Evolutionary conservation across 2,888 invertebrate species (phyloP), one percentile per base, ranked within the genome.

Genomic region (Ligdia adustata): DNA sequence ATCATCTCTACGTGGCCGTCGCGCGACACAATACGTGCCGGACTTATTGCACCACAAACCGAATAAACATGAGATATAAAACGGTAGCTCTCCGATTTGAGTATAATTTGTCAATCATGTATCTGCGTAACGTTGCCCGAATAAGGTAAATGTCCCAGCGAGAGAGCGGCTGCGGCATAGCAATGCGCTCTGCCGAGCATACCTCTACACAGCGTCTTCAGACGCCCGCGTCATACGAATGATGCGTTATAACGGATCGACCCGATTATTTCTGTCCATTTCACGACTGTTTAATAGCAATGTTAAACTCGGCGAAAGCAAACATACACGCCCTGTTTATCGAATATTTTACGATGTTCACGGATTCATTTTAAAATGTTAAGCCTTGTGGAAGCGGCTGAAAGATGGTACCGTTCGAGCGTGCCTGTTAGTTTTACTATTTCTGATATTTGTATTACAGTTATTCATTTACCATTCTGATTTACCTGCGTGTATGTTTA

Each of bases 261-360:
- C 82, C 85, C 80, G 88, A 88, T 90, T 90, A 89, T 89, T 89
- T 88, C 88, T 87, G 89, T 86, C 79, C 84, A 87, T 86, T 88
- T 87, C 89, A 88, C 74, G 87, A 86, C 89, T 89, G 89, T 88
- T 89, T 89, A 87, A 89, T 89, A 87, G 89, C 89, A 89, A 88
- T 87, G 89, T 87, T 86, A 83, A 86, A 86, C 79, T 84, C 83
- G 74, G 79, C 82, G 81, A 88, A 88, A 87, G 86, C 88, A 89
- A 88, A 89, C 87, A 89, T 68, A 84, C 77, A 76, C 73, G 84
- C 84, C 82, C 81, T 89, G 89, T 89, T 90, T 88, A 89, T 86
- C 79, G 79, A 88, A 88, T 89, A 90, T 90, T 89, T 89, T 88
- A 90, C 90, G 87, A 88, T 83, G 73, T 82, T 76, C 69, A 76